Evolutionary conservation across 2,888 invertebrate genomes (phyloP).

Genomic region (Petrolisthes manimaculis): DNA sequence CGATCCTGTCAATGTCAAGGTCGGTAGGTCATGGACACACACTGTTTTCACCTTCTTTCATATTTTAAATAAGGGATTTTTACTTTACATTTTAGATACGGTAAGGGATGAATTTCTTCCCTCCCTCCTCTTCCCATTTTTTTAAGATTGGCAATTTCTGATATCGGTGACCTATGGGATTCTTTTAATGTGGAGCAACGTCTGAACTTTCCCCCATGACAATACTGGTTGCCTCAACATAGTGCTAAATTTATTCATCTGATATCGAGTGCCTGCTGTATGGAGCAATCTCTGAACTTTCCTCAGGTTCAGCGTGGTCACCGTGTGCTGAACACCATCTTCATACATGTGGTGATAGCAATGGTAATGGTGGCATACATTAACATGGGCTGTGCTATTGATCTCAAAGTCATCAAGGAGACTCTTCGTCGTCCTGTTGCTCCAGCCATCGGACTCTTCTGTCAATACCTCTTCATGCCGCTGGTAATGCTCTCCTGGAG

Average conservation of each 20-base stretch:
- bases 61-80: too few relatives aligned
- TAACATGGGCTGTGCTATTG: slow-evolving; percentile 91
- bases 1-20: slow-evolving; percentile 48
- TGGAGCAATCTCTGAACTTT: background rate
- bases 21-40: background rate
- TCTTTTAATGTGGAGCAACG: too few relatives aligned
- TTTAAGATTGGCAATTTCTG: too few relatives aligned
- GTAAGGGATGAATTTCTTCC: too few relatives aligned
- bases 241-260: background rate
- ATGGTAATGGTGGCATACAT: slow-evolving; percentile 86
- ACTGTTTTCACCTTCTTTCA: too few relatives aligned
- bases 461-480: slow-evolving; percentile 89
- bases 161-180: too few relatives aligned
- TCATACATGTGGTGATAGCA: slow-evolving; percentile 81
- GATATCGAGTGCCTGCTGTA: background rate
- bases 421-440: slow-evolving; percentile 82
- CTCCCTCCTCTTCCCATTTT: too few relatives aligned
- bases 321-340: slow-evolving; percentile 72
- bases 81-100: too few relatives aligned
- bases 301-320: slow-evolving; percentile 56
- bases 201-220: too few relatives aligned
- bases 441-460: slow-evolving; percentile 81
- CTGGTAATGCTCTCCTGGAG: slow-evolving; percentile 74
- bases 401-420: slow-evolving; percentile 78
- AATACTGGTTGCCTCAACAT: too few relatives aligned